A percentile compares a stretch with the other conserved stretches of the same genome.
Evolutionary conservation across 2,797 vertebrate genomes (phyloP).

Genomic region (Periparus ater): DNA sequence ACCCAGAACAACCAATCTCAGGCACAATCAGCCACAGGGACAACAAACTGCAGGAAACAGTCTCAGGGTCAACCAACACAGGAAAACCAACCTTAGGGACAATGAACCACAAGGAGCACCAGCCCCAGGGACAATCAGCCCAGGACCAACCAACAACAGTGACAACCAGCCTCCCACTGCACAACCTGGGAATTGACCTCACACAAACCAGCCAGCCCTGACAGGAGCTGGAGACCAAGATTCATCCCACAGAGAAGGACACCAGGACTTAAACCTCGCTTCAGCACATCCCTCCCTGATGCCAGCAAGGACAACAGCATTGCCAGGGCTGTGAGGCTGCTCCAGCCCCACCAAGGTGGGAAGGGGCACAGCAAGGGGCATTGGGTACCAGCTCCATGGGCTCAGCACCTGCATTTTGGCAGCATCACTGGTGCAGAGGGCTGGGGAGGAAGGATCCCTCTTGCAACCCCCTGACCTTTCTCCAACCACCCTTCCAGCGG

Average conservation of each 20-base stretch:
- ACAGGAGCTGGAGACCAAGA: rapidly evolving
- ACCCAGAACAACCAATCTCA: no score
- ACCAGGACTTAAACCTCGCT: no score
- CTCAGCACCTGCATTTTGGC: not conserved
- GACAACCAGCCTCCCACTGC: not conserved
- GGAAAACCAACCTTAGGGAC: not conserved
- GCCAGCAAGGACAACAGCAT: rapidly evolving
- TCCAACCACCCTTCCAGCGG: not conserved
- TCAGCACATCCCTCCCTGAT: not conserved
- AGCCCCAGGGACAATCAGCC: not conserved
- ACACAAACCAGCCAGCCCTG: not conserved
- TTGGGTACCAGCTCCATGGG: rapidly evolving
- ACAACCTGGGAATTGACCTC: not conserved
- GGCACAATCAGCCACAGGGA: not conserved
- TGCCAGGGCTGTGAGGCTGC: rapidly evolving
- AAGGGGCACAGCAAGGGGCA: not conserved
- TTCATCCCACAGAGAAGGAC: not conserved
- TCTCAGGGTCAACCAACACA: not conserved
- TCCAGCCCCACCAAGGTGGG: not conserved
- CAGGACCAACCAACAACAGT: not conserved
- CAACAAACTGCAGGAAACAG: not conserved
- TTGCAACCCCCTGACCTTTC: constrained; percentile 1
- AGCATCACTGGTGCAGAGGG: rapidly evolving
- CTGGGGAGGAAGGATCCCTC: not conserved
- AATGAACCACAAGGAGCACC: not conserved